Evolutionary conservation across 2,888 invertebrate genomes (phyloP), one percentile per base, ranked within the genome.

Genomic region (Rhagophthalmus giganteus): DNA sequence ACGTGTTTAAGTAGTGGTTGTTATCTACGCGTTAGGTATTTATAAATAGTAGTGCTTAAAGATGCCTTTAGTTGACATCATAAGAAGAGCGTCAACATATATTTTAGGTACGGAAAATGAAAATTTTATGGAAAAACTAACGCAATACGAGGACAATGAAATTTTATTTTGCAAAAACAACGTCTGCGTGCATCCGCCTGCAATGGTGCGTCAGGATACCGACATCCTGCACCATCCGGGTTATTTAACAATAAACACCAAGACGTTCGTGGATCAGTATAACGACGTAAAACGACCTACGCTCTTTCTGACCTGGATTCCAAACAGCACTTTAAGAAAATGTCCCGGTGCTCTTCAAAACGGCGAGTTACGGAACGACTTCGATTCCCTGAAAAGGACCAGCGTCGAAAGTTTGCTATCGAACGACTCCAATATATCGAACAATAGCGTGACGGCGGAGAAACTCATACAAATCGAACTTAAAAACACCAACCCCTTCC

Each of bases 171-270:
- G 91, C 76, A 97, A 96, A 78, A 97, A 97, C 74, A 96, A 97
- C 76, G 94, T 97, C 24, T 97, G 96, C 74, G 95, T 97, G 32
- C 96, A 97, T 78, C 94, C 95, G 3, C 92, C 94, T 34, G 88
- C 90, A 0, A 81, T 89, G 54, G 83, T 90, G 39, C 82, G 92
- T 35, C 88, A 88, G 63, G 88, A 89, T 64, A 82, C 87, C 41
- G 93, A 94, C 61, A 84, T 90, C 16, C 80, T 91, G 0, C 96
- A 96, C 69, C 90, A 93, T 75, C 95, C 95, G 1, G 96, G 88
- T 0, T 97, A 97, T 71, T 79, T 97, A 62, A 92, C 93, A 0
- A 86, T 96, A 31, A 88, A 89, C 9, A 90, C 90, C 11, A 89
- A 88, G 75, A 84, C 85, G n/a, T 86, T 86, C 70, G 81, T 86